Conservation (phyloP, 2,113 vertebrate species). For the Albula goreensis region DNA sequence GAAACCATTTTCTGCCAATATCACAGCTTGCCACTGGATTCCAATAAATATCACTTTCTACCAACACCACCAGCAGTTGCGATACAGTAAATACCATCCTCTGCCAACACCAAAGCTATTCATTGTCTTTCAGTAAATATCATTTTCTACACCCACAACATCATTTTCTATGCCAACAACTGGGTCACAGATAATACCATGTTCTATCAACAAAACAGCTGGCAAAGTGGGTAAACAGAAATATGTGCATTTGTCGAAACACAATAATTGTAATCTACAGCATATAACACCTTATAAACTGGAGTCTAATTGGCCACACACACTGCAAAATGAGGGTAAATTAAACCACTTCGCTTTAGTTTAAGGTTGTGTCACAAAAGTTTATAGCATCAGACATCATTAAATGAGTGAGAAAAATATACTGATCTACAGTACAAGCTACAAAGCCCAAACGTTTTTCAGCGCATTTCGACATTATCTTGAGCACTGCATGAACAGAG, state of each 20-base stretch:
- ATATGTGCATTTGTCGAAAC: conserved; percentile 62
- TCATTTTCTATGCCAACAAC: not conserved
- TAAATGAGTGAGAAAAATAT: conserved; percentile 50
- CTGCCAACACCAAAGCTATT: not conserved
- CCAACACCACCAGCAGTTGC: too few relatives aligned
- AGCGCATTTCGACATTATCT: not conserved
- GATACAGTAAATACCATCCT: too few relatives aligned
- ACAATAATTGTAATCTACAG: conserved; percentile 56
- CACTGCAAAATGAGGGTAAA: conserved; percentile 52
- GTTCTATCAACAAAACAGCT: conserved; percentile 55
- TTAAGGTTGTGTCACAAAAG: conserved; percentile 32
- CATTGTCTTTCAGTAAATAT: not conserved
- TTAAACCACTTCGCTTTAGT: conserved; percentile 39
- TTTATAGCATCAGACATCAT: conserved; percentile 61
- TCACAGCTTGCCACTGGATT: conserved; percentile 42
- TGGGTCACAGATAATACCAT: not conserved
- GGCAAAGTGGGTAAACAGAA: conserved; percentile 63
- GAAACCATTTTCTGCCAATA: conserved; percentile 54
- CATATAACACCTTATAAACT: conserved; percentile 66
- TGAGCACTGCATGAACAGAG: not conserved
- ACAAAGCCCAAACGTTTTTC: not conserved
- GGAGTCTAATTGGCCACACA: conserved; percentile 74
- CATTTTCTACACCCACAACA: not conserved
- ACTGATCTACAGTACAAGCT: not conserved
- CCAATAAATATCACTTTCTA: too few relatives aligned